Percentiles rank a stretch among this genome's conserved stretches.
Conservation (phyloP, 1,140 invertebrate species). For the Temnothorax nylanderi region DNA sequence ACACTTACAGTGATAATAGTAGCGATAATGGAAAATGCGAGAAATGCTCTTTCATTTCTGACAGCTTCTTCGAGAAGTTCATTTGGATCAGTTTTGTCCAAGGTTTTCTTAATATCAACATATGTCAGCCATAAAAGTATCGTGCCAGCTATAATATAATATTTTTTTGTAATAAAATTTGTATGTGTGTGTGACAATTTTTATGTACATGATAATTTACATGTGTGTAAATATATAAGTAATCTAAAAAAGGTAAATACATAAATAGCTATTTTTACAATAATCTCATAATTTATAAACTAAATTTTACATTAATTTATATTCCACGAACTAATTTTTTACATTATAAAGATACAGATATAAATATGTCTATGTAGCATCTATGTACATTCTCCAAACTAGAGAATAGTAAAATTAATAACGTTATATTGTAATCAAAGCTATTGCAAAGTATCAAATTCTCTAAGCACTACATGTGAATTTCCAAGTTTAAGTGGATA, state of each 20-base stretch:
- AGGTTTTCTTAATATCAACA: constrained; percentile 90
- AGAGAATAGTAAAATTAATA: not conserved
- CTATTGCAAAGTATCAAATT: not conserved
- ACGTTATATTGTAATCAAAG: not conserved
- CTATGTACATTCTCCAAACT: not conserved
- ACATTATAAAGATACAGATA: not conserved
- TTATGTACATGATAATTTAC: constrained; percentile 14
- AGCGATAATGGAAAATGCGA: constrained; percentile 94
- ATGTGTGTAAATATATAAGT: not conserved
- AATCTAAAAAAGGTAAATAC: not conserved
- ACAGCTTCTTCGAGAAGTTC: constrained; percentile 91
- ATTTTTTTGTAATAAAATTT: not conserved
- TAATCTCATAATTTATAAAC: not conserved
- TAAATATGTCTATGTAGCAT: not conserved
- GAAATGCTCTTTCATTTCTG: constrained; percentile 94
- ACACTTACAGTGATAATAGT: constrained; percentile 93
- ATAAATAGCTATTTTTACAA: not conserved
- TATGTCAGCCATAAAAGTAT: constrained; percentile 96
- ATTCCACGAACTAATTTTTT: no score
- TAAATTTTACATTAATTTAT: not conserved
- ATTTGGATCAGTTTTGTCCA: constrained; percentile 88
- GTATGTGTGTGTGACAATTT: not conserved
- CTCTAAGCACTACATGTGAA: not conserved
- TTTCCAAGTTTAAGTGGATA: not conserved
- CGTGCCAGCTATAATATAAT: constrained; percentile 88